Base-by-base conservation (phyloP, 2,113 vertebrate genomes). In the Panurus biarmicus region DNA sequence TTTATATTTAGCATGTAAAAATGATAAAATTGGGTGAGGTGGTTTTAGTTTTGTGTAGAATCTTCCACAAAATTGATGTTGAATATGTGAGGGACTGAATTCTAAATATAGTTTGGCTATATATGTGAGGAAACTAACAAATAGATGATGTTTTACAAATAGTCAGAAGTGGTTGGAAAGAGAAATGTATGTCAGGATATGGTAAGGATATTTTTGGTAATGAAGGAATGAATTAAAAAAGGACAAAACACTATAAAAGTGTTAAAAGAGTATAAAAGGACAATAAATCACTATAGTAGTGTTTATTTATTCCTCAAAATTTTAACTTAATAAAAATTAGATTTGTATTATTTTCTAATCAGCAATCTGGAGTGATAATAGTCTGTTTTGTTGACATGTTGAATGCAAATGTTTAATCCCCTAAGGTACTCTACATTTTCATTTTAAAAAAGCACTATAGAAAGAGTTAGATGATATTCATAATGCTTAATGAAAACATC, bases 11-110 rank as follows among this genome's bases (percentile, higher is more conserved):
- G 12, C 8, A 50, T 36, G 16, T 14, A 60, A 40, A 81, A 74
- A 25, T 26, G 0, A 31, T n/a, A 21, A n/a, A 19, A 5, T 35
- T 44, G 8, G 3, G 2, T 36, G 11, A 1, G 1, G 2, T n/a
- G 36, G 50, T 79, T 74, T 36, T 26, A 47, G 11, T 42, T 62
- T 64, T 69, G 7, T 45, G 35, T 21, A 54, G 16, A 74, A n/a
- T 69, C 12, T 70, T 66, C 36, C 42, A 9, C 6, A 82, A 45
- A 65, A 65, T n/a, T 64, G 38, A 3, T 64, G 7, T 36, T 76
- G 28, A 64, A 33, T 45, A 53, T 50, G 5, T 64, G 11, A 65
- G 22, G 14, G 20, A 74, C 24, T 50, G 12, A 33, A 70, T 85
- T 54, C 54, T 14, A 31, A 75, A 57, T 36, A 48, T 81, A 62